These are phyloP conservation scores for Zingel zingel DNA, from an alignment of 2,113 vertebrate genomes.

Conservation along the genomic window DNA sequence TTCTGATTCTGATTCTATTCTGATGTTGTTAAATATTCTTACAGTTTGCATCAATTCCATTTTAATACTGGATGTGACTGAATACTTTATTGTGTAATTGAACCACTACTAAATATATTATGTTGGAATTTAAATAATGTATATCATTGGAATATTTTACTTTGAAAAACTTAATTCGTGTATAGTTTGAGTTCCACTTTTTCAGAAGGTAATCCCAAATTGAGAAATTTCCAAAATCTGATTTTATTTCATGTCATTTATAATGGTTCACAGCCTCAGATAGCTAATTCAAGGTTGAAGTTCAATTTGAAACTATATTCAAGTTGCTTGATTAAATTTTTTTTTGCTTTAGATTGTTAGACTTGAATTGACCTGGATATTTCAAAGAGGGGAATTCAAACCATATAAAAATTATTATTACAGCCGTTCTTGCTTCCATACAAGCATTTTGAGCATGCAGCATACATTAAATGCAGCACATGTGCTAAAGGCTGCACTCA, in stretches of 20 bases:
- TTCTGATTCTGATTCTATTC: too few species aligned
- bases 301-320: too few species aligned
- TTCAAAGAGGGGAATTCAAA: background rate
- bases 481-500: conserved; percentile 19
- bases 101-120: background rate
- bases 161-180: background rate
- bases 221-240: background rate
- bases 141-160: background rate
- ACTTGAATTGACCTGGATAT: background rate
- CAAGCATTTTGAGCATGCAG: background rate
- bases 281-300: background rate
- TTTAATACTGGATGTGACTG: background rate
- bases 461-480: conserved; percentile 13
- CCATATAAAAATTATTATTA: background rate
- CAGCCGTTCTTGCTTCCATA: background rate
- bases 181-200: background rate
- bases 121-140: background rate
- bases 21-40: background rate
- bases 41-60: background rate
- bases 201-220: background rate
- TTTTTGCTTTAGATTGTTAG: too few species aligned
- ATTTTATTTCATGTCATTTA: background rate
- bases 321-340: too few species aligned
- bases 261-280: background rate
- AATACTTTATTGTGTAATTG: background rate